Base-by-base conservation (phyloP, 2,113 vertebrate genomes). In the Tursiops truncatus region DNA sequence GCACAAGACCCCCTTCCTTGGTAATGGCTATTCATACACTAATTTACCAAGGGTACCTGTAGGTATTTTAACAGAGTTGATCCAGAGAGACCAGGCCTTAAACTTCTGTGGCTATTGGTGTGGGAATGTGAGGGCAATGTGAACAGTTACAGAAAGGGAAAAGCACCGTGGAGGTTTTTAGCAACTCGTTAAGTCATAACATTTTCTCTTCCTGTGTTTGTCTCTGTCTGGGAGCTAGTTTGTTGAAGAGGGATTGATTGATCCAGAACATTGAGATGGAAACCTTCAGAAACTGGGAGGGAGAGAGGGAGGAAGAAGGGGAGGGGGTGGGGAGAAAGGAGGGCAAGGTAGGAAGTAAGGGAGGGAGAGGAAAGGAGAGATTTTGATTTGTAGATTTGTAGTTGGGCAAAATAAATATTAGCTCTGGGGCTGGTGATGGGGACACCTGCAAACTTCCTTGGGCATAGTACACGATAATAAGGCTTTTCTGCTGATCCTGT, bases 401-500 rank as follows among this genome's bases (percentile, higher is more conserved):
- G 36, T n/a, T 85, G 10, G 60, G n/a, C 10, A 33, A 94, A 94
- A n/a, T 47, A 96, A 84, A 15, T 81, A 44, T 89, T 91, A 87
- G 67, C 41, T 63, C n/a, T 82, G 17, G 41, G 36, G 38, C 36
- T 94, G 65, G 47, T 89, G 80, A 86, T 53, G 36, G 67, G 28
- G 41, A 77, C 28, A 47, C 21, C 76, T 81, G 53, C 6, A n/a
- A 60, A 86, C 38, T 96, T 93, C 31, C 38, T 83, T 93, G 81
- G 62, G 11, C 38, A 8, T 36, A 79, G 36, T 73, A 82, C 3
- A 47, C 31, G 11, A 20, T 67, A 36, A 74, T 58, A 88, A 94
- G 28, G 3, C n/a, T 92, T 89, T 60, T 10, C 18, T 86, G 41
- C 25, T 63, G 56, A 86, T 68, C 10, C 84, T 17, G 18, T 84